These are phyloP conservation scores for Seira sanloemensis DNA, from an alignment of 2,888 invertebrate genomes.

Conservation along the genomic window DNA sequence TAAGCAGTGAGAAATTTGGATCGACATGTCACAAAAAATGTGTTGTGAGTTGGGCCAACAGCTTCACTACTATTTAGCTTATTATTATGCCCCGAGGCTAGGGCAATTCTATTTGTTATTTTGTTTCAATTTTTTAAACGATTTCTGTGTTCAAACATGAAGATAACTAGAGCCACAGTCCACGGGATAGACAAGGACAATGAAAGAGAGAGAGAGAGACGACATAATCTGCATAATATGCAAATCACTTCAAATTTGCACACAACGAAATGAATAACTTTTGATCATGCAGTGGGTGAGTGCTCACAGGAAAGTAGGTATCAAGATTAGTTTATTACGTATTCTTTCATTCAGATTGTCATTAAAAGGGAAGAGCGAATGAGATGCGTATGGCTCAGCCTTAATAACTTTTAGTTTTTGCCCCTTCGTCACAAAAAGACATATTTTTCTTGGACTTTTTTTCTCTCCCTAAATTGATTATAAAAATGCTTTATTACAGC, in stretches of 20 bases:
- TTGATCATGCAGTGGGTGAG: neutral
- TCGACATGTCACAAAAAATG: slow-evolving; percentile 30
- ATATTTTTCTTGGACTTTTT: neutral
- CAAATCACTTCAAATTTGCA: neutral
- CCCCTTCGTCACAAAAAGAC: neutral
- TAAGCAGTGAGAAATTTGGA: slow-evolving; percentile 52
- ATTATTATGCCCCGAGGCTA: neutral
- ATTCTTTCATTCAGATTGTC: neutral
- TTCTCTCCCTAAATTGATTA: slow-evolving; percentile 12
- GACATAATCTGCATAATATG: neutral
- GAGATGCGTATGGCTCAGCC: neutral
- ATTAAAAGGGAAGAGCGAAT: neutral
- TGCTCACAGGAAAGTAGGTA: neutral
- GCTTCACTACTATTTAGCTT: no score
- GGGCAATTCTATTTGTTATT: neutral
- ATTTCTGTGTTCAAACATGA: neutral
- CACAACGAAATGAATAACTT: neutral
- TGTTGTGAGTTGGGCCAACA: no score
- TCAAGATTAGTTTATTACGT: neutral
- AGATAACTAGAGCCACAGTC: neutral
- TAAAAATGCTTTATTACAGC: slow-evolving; percentile 32
- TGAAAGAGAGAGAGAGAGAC: neutral
- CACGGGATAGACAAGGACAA: neutral
- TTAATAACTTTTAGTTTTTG: no score
- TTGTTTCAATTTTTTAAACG: neutral